phyloP scores from a whole-genome alignment of 2,888 invertebrate species.

The Tiliacea citrago region DNA sequence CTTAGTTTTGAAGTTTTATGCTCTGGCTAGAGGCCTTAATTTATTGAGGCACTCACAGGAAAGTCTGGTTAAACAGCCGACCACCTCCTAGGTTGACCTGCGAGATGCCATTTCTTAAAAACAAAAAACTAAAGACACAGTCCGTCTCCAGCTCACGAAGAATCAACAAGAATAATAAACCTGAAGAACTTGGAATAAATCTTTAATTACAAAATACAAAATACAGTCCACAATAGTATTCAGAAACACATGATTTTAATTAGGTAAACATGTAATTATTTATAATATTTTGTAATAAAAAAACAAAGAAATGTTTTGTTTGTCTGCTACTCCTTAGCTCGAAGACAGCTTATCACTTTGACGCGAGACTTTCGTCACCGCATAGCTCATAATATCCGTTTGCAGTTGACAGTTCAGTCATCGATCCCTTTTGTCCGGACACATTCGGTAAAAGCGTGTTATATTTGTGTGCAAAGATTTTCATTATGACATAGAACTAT shows the following conservation, averaged over 20 bases:
- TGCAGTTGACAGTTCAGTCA: constrained; percentile 16
- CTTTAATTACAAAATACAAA: too few relatives aligned
- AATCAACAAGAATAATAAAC: too few relatives aligned
- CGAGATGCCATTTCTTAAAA: too few relatives aligned
- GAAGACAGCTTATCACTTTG: constrained; percentile 29
- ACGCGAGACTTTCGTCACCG: constrained; percentile 11
- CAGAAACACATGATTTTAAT: constrained; percentile 5
- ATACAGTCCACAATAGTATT: background rate
- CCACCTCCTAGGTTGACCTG: too few relatives aligned
- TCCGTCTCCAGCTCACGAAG: too few relatives aligned
- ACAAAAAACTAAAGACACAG: too few relatives aligned
- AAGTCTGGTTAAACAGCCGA: too few relatives aligned
- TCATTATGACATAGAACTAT: too few relatives aligned
- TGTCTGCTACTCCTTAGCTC: constrained; percentile 14
- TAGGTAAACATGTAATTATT: background rate
- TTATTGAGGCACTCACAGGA: too few relatives aligned
- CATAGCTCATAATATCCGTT: background rate
- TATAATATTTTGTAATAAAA: background rate
- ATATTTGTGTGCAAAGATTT: background rate
- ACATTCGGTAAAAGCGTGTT: constrained; percentile 4
- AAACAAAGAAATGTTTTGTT: constrained; percentile 11
- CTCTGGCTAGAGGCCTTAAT: too few relatives aligned
- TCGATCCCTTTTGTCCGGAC: constrained; percentile 31
- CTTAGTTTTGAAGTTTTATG: too few relatives aligned
- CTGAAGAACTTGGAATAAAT: too few relatives aligned